Evolutionary conservation across 2,113 vertebrate species (phyloP).

Genomic region (Carassius gibelio): DNA sequence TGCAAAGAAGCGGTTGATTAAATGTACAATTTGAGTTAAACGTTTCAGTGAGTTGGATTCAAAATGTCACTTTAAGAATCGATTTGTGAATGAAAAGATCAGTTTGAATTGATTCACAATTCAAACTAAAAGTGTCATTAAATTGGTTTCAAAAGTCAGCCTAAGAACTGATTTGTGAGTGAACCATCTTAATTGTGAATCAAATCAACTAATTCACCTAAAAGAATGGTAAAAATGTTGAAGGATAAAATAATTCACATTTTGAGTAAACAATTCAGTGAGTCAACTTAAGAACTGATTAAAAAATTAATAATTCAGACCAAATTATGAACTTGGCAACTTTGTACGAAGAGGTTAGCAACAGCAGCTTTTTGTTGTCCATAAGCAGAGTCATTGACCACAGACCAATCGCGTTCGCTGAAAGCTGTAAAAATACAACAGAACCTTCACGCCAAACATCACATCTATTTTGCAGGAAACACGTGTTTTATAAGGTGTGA

Average conservation of each 20-base stretch:
- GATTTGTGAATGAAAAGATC: neutral
- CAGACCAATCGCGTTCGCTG: neutral
- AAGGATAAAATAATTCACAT: too few relatives aligned
- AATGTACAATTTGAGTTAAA: neutral
- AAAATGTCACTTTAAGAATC: neutral
- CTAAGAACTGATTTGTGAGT: neutral
- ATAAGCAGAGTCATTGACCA: neutral
- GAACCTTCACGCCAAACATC: neutral
- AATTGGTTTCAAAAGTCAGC: neutral
- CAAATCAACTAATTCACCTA: neutral
- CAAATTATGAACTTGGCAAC: neutral
- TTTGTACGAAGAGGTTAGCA: neutral
- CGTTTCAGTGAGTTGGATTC: neutral
- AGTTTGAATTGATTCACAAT: neutral
- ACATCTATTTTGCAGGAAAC: conserved; percentile 4
- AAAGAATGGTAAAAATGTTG: too few relatives aligned
- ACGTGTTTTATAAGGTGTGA: conserved; percentile 17
- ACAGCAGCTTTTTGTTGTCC: neutral
- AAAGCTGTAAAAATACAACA: neutral
- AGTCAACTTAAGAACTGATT: neutral
- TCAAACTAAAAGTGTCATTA: neutral
- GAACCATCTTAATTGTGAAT: neutral
- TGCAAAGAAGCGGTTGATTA: neutral
- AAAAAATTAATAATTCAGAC: neutral
- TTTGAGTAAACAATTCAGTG: too few relatives aligned